Evolutionary conservation across 2,888 invertebrate species (phyloP), one percentile per base, ranked within the genome.

Genomic region (Germaria angustata): DNA sequence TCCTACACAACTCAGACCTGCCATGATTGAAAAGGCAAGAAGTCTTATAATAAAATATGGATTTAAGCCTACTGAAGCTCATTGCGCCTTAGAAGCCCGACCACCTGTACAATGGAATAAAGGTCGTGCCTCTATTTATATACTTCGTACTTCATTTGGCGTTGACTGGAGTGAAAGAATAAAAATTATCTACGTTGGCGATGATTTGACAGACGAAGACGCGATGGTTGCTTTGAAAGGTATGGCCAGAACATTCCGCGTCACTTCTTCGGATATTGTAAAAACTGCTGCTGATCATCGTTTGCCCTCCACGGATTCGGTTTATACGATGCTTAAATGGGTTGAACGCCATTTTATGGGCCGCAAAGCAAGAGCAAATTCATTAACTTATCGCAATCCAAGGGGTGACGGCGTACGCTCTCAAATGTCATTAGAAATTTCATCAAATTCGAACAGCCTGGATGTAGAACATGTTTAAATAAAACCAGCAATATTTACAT

Each of bases 91-190:
- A n/a, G 97, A 97, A 90, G 97, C 97, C 0, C 95, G 96, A 85
- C 97, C 97, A 5, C 97, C 97, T 7, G 97, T 97, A 0, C 94
- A 96, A 87, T 97, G 97, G 97, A 96, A 97, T 90, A 97, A 97
- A 91, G 94, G 95, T 84, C 94, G 97, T 46, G 97, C 97, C 9
- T 96, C 96, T 0, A 96, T 97, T 88, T 97, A 97, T 90, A 97
- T 97, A 86, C 91, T 97, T 81, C 93, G 97, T 81, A 97, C 97
- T 2, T 96, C 97, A 0, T 97, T 97, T 88, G 97, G 97, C 1
- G 93, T 97, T 20, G 97, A 97, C 90, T 97, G 97, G 97, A 95
- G 96, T 88, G 97, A 97, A 89, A 93, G 97, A 79, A 96, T 97
- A 86, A 93, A 96, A 87, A 96, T 97, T 85, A 96, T 97, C 86